Base-by-base conservation (phyloP, 2,888 invertebrate genomes). In the Drosophila picticornis region DNA sequence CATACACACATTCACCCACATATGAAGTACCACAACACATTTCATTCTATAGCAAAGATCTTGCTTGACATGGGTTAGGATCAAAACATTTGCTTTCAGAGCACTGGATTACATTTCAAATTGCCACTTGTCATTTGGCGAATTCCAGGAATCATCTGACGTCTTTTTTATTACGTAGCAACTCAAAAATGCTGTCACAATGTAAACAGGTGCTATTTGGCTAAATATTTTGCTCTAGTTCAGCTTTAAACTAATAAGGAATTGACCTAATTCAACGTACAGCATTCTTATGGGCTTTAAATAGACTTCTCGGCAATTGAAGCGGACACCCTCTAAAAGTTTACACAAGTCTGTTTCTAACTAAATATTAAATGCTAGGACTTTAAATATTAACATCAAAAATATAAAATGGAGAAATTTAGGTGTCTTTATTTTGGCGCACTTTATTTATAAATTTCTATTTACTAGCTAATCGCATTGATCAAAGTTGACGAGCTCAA, bases 11-110 rank as follows among this genome's bases (percentile, higher is more conserved):
- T 38, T 38, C 19, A 38, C 38, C 38, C 38, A n/a, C 40, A 46
- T 46, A 27, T 25, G 36, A 5, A 16, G n/a, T 58, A 52, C 62
- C 62, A 53, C 70, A 75, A 65, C 38, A 48, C 43, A 61, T 66
- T 66, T 65, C 31, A 61, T 57, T 16, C 59, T 32, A 5, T 31
- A 13, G 5, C n/a, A 62, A 38, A 60, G 80, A 80, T 80, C 71
- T 71, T 71, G 71, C 71, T 67, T 77, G 77, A 77, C 80, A 77
- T 76, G 80, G 76, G 80, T 77, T 60, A 31, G 48, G 48, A 60
- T 72, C 65, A 38, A 57, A 61, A 46, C 48, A 55, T 63, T 57
- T n/a, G 27, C 36, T 31, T 46, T 36, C 29, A 25, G 36, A 57
- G 50, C 40, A 70, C 32, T 80, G 70, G 80, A 80, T 75, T 75